Evolutionary conservation across 2,113 vertebrate species (phyloP), one percentile per base, ranked within the genome.

Genomic region (Anguilla japonica): DNA sequence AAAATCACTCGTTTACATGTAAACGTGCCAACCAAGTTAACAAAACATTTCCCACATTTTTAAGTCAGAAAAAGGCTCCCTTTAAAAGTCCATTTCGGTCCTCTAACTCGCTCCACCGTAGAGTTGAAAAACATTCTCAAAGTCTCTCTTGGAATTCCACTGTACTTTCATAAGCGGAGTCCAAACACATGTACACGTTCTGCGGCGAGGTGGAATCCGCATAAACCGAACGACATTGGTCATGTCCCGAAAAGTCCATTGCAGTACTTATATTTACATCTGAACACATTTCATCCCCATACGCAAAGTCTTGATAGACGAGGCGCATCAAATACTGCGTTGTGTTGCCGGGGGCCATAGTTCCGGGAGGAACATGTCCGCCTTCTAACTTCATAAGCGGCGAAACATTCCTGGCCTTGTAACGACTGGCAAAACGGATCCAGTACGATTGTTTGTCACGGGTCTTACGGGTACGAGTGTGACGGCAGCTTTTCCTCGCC

Each of bases 281-380:
- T 22, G 34, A 3, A 0, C 83, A 13, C 1, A 71, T 4, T 2
- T 0, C 2, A 5, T 29, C 0, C 56, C 46, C 43, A 26, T 29
- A 15, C 41, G 40, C 22, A 87, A 92, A 5, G 40, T 96, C 95
- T 1, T 89, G 89, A 7, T 95, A 95, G 34, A 88, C 92, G 0
- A 91, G 85, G 39, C 86, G 82, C 94, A 96, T 96, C 2, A 96
- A 67, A 88, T 95, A 96, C 86, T 96, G 95, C 1, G 95, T 96
- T 0, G 95, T 96, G 92, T 96, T 92, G 29, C 40, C 43, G 5
- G 91, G 91, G 40, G 91, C 91, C 89, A 89, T 90, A 0, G 84
- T 79, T 9, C 83, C 88, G 2, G 84, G 11, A 3, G 83, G 82
- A 1, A 56, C 4, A 5, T 2, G 56, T 67, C 60, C 50, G 34